A percentile compares a stretch with the other conserved stretches of the same genome.
Evolutionary conservation across 1,140 invertebrate genomes (phyloP).

Genomic region (Aphelenchoides fujianensis): DNA sequence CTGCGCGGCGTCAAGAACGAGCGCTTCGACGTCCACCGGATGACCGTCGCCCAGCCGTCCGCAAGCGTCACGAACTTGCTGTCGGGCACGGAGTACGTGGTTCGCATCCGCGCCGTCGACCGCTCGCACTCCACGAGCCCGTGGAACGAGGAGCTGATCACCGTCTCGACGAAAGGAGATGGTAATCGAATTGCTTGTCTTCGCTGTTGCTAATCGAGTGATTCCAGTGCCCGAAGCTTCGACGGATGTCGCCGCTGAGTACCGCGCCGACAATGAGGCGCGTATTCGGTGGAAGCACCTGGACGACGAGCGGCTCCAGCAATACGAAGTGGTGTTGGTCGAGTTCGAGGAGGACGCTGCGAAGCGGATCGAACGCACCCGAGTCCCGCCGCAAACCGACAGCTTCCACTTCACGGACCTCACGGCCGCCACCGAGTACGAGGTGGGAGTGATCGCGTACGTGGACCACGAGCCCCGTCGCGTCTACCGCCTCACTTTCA

Average conservation of each 20-base stretch:
- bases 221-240: slow-evolving; percentile 47
- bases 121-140: slow-evolving; percentile 49
- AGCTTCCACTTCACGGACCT: slow-evolving; percentile 50
- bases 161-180: slow-evolving; percentile 57
- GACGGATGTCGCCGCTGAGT: slow-evolving; percentile 48
- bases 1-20: slow-evolving; percentile 46
- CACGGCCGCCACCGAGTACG: slow-evolving; percentile 51
- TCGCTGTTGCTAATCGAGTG: slow-evolving; percentile 30
- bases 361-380: slow-evolving; percentile 46
- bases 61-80: slow-evolving; percentile 58
- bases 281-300: slow-evolving; percentile 55
- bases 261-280: slow-evolving; percentile 50
- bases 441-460: slow-evolving; percentile 59
- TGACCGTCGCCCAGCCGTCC: slow-evolving; percentile 59
- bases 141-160: slow-evolving; percentile 54
- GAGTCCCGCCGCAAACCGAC: slow-evolving; percentile 42
- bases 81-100: slow-evolving; percentile 57
- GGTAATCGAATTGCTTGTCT: slow-evolving; percentile 32
- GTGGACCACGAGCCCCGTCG: slow-evolving; percentile 60
- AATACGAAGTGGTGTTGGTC: slow-evolving; percentile 53
- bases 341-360: slow-evolving; percentile 44
- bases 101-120: slow-evolving; percentile 58
- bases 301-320: slow-evolving; percentile 54
- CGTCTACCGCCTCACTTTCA: slow-evolving; percentile 45
- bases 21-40: slow-evolving; percentile 59